These are phyloP conservation scores for Ptilorrhoa leucosticta DNA, from an alignment of 2,113 vertebrate genomes.

Conservation along the genomic window DNA sequence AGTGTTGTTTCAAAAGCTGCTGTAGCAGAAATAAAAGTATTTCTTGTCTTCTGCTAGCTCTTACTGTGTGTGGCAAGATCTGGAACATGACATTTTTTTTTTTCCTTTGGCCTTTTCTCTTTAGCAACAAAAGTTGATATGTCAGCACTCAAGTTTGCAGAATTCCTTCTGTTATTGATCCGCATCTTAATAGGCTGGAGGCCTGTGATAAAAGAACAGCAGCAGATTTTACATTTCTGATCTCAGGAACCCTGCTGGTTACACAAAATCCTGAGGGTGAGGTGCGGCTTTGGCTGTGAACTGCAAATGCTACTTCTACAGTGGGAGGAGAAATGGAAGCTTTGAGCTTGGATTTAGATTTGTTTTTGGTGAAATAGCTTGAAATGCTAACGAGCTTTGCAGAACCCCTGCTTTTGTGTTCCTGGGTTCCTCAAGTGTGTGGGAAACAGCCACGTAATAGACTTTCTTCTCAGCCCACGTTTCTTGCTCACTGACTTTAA, in stretches of 20 bases:
- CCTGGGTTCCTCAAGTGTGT: constrained; percentile 42
- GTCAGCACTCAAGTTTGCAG: not conserved
- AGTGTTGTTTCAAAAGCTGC: not conserved
- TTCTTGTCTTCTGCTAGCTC: not conserved
- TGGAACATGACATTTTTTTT: not conserved
- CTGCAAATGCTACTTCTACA: not conserved
- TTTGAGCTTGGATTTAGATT: not conserved
- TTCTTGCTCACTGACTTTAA: constrained; percentile 48
- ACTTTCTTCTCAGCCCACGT: constrained; percentile 45
- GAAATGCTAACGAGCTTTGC: not conserved
- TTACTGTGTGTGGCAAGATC: not conserved
- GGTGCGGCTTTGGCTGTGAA: not conserved
- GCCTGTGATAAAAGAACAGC: not conserved
- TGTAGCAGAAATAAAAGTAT: not conserved
- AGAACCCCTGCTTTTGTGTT: constrained; percentile 56
- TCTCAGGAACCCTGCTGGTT: constrained; percentile 10
- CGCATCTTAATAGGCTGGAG: not conserved
- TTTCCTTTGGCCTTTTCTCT: not conserved
- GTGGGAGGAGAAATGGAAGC: not conserved
- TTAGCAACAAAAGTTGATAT: not conserved
- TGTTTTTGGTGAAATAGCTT: constrained; percentile 3
- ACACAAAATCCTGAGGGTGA: not conserved
- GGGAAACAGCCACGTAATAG: constrained; percentile 55
- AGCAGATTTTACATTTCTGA: not conserved
- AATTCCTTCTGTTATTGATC: constrained; percentile 49